Percentiles rank a stretch among this genome's conserved stretches.
These are phyloP conservation scores for Nomada fabriciana DNA, from an alignment of 2,888 invertebrate genomes.

Conservation along the genomic window DNA sequence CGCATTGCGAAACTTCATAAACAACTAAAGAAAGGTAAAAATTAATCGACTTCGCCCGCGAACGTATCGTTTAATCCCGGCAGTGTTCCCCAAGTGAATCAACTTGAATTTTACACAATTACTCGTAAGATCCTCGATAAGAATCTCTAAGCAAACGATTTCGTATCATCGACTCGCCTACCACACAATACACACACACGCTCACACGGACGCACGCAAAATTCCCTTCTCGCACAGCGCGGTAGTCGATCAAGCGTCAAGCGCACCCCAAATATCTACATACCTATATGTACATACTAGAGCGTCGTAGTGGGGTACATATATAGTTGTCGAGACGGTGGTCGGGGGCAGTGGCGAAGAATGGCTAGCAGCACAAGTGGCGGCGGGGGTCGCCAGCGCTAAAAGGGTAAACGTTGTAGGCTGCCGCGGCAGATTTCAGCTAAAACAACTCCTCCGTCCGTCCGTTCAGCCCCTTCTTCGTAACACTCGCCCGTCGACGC, in stretches of 20 bases:
- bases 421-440: constrained; percentile 65
- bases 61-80: no score
- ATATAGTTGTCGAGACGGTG: constrained; percentile 45
- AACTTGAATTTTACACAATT: no score
- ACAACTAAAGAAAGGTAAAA: no score
- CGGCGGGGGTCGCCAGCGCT: constrained; percentile 55
- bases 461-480: constrained; percentile 42
- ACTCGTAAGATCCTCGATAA: no score
- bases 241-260: background rate
- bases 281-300: background rate
- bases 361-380: constrained; percentile 59
- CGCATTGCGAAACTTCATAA: no score
- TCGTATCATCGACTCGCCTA: no score
- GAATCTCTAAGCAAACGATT: no score
- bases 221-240: background rate
- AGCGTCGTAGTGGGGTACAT: background rate
- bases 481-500: constrained; percentile 38
- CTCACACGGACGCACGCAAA: no score
- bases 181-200: no score
- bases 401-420: constrained; percentile 76
- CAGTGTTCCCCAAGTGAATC: no score
- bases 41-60: no score
- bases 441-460: constrained; percentile 74
- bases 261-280: no score
- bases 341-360: constrained; percentile 54